Percentiles rank a stretch among this genome's conserved stretches.
Conservation (phyloP, 2,888 invertebrate species). For the Ischnura elegans region DNA sequence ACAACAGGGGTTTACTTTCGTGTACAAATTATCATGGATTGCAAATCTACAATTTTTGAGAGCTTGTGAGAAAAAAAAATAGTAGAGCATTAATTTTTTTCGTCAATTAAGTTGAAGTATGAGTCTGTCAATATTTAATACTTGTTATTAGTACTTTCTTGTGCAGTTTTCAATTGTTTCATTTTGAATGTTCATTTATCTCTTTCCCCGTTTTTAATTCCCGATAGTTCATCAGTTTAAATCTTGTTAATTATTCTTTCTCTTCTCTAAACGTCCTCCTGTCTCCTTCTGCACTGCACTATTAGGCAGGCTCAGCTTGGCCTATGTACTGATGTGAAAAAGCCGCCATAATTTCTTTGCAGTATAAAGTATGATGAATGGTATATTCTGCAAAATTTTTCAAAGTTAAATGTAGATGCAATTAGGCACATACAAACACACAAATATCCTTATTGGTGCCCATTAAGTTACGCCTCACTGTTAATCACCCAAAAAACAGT, state of each 20-base stretch:
- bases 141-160: constrained; percentile 12
- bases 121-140: neutral
- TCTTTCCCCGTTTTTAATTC: neutral
- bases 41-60: constrained; percentile 3
- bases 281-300: constrained; percentile 1
- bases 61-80: neutral
- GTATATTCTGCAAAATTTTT: neutral
- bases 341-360: neutral
- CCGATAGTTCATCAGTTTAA: neutral
- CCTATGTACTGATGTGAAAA: constrained; percentile 23
- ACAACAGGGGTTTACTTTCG: neutral
- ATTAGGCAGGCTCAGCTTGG: constrained; percentile 23
- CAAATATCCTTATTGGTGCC: constrained; percentile 24
- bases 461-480: constrained; percentile 58
- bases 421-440: constrained; percentile 39
- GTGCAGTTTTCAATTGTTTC: neutral
- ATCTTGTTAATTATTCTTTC: neutral
- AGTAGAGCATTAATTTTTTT: too few relatives aligned
- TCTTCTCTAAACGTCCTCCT: neutral
- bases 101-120: neutral
- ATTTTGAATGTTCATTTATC: neutral
- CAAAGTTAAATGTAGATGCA: neutral
- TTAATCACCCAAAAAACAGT: neutral
- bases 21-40: constrained; percentile 25
- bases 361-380: neutral